phyloP scores from a whole-genome alignment of 2,797 vertebrate genomes.

The Hydrolagus colliei region DNA sequence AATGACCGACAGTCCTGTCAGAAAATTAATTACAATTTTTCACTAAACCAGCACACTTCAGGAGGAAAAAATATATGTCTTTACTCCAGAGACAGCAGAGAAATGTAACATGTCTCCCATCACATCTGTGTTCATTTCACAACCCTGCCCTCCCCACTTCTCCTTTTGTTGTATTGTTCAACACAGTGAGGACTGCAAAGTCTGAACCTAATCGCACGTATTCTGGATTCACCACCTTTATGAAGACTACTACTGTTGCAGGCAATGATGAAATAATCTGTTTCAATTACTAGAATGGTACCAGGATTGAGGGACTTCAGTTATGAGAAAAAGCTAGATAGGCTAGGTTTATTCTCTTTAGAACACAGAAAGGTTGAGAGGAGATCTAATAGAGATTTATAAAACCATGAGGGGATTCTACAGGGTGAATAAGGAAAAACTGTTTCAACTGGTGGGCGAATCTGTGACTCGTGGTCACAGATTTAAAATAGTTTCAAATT shows the following conservation, averaged over 20 bases:
- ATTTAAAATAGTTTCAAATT: too few relatives aligned
- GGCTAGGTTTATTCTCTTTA: too few relatives aligned
- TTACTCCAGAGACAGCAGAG: not conserved
- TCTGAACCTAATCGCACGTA: not conserved
- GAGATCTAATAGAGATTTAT: too few relatives aligned
- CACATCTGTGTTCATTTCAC: not conserved
- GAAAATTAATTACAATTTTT: not conserved
- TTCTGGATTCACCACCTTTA: not conserved
- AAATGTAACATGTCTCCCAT: not conserved
- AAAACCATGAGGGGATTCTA: too few relatives aligned
- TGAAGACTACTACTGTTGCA: not conserved
- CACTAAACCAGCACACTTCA: not conserved
- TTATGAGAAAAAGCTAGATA: too few relatives aligned
- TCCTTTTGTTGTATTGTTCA: not conserved
- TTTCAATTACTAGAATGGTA: not conserved
- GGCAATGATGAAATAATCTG: not conserved
- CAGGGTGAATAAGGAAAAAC: too few relatives aligned
- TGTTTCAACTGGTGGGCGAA: too few relatives aligned
- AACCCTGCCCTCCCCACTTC: not conserved
- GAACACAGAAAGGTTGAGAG: too few relatives aligned
- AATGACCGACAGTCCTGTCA: not conserved
- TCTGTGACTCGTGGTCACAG: too few relatives aligned
- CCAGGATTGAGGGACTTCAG: too few relatives aligned
- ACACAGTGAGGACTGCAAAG: not conserved
- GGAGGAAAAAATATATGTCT: not conserved